Conservation (phyloP, 2,113 vertebrate genomes). For the Hystrix cristata region DNA sequence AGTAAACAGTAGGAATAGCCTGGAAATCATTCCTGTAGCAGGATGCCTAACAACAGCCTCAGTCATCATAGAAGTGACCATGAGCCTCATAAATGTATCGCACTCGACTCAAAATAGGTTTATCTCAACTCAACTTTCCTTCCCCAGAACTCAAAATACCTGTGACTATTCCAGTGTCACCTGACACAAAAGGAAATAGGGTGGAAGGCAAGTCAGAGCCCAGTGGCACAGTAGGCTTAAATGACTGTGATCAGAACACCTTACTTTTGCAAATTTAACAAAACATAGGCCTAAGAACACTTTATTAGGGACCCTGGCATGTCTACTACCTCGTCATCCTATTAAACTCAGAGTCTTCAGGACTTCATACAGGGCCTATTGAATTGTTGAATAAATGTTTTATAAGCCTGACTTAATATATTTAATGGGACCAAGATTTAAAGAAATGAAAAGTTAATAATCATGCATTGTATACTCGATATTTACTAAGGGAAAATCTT, state of each 20-base stretch:
- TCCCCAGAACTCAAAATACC: not conserved
- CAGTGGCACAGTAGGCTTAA: not conserved
- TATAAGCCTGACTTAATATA: not conserved
- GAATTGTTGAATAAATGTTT: not conserved
- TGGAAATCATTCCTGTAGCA: not conserved
- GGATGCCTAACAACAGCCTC: not conserved
- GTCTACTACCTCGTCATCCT: not conserved
- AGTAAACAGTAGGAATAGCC: not conserved
- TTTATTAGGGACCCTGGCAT: not conserved
- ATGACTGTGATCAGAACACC: not conserved
- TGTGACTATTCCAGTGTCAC: not conserved
- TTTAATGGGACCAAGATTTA: not conserved
- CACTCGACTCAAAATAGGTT: not conserved
- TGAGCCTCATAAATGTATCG: not conserved
- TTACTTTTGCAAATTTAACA: not conserved
- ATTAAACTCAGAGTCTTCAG: not conserved
- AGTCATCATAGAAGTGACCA: not conserved
- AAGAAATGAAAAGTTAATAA: slow-evolving; percentile 7
- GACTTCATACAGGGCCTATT: not conserved
- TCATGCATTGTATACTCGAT: not conserved
- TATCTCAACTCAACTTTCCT: not conserved
- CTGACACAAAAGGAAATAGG: not conserved
- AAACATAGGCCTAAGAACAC: not conserved
- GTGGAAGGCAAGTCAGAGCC: not conserved
- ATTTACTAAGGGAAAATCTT: not conserved